Evolutionary conservation across 1,140 invertebrate species (phyloP).

Genomic region (Globodera ellingtonae): DNA sequence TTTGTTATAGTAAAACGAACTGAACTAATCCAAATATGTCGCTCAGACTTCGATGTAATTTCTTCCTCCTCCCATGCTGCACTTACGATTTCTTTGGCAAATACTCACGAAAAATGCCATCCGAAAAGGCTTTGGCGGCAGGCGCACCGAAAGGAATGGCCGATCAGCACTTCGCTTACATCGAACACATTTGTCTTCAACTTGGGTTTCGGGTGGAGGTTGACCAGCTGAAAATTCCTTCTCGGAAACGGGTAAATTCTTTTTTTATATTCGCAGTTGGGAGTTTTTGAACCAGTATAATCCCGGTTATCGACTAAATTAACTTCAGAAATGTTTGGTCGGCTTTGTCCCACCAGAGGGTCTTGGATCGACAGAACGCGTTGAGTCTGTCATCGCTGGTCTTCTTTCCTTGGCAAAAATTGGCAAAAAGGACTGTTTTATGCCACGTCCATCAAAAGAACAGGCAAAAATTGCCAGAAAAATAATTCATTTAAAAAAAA

Average conservation of each 20-base stretch:
- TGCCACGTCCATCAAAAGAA: conserved; percentile 22
- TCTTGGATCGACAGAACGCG: conserved; percentile 9
- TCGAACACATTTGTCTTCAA: conserved; percentile 24
- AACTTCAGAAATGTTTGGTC: conserved; percentile 41
- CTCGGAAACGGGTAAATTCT: conserved; percentile 41
- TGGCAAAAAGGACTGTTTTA: conserved; percentile 28
- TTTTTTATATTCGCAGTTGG: conserved; percentile 2
- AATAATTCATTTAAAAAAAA: background rate
- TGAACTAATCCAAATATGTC: background rate
- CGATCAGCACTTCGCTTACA: conserved; percentile 45
- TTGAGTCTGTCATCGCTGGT: conserved; percentile 34
- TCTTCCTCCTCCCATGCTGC: conserved; percentile 48
- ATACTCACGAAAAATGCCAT: conserved; percentile 22
- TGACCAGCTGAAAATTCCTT: conserved; percentile 44
- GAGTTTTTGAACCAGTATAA: background rate
- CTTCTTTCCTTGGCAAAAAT: conserved; percentile 26
- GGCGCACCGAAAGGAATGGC: conserved; percentile 11
- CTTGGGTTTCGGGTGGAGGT: conserved; percentile 38
- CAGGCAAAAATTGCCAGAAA: background rate
- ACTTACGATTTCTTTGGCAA: conserved; percentile 36
- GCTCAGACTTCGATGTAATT: conserved; percentile 36
- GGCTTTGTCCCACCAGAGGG: conserved; percentile 36
- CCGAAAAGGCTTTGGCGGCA: background rate
- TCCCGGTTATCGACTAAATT: background rate
- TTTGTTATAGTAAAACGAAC: background rate